phyloP scores from a whole-genome alignment of 1,140 invertebrate species.

The Drosophila sucinea region DNA sequence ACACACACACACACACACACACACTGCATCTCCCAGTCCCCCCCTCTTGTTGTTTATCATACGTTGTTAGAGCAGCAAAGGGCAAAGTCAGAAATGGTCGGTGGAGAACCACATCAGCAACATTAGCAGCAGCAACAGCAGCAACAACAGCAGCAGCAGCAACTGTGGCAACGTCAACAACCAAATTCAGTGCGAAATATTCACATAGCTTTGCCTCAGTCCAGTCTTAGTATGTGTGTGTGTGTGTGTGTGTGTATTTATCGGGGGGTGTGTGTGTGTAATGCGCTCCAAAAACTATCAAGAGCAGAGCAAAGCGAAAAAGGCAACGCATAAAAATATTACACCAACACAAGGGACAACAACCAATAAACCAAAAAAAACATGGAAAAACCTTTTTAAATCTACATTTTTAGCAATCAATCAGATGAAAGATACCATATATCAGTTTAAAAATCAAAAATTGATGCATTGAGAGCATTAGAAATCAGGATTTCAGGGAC shows the following conservation, averaged over 20 bases:
- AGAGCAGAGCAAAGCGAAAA: slow-evolving; percentile 2
- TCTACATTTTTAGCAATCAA: no score
- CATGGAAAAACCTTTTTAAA: not conserved
- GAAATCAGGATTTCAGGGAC: no score
- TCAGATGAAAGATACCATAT: no score
- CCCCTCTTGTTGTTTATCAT: slow-evolving; percentile 1
- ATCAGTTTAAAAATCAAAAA: no score
- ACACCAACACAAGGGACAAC: slow-evolving; percentile 3
- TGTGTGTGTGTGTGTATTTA: slow-evolving; percentile 5
- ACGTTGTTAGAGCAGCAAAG: slow-evolving; percentile 12
- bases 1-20: not conserved
- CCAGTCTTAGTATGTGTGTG: not conserved
- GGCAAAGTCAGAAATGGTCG: slow-evolving; percentile 9
- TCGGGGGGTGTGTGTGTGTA: slow-evolving; percentile 3
- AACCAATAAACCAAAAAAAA: not conserved
- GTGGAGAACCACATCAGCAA: slow-evolving; percentile 1
- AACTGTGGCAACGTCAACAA: slow-evolving; percentile 15
- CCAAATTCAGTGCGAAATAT: slow-evolving; percentile 2
- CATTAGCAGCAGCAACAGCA: slow-evolving; percentile 9
- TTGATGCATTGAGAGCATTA: no score
- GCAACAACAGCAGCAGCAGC: slow-evolving; percentile 5
- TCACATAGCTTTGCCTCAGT: not conserved
- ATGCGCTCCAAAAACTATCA: slow-evolving; percentile 27
- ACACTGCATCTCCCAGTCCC: not conserved
- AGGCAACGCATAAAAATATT: not conserved